Evolutionary conservation across 2,888 invertebrate genomes (phyloP).

Genomic region (Criorhina ranunculi): DNA sequence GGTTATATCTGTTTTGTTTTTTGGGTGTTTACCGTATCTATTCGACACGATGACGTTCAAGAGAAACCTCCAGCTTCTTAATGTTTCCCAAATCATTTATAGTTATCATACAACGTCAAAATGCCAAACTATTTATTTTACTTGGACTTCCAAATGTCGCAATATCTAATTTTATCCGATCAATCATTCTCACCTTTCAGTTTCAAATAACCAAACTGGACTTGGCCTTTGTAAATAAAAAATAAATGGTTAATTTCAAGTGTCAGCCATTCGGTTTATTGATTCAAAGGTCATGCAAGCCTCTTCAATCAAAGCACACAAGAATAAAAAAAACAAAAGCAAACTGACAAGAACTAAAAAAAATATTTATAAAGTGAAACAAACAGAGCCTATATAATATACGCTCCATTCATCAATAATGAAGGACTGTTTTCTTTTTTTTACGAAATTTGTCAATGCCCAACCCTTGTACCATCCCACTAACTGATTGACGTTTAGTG

Average conservation of each 20-base stretch:
- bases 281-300: neutral
- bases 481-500: constrained; percentile 16
- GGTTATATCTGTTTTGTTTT: too few species aligned
- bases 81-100: too few species aligned
- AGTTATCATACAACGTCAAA: too few species aligned
- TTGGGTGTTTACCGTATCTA: too few species aligned
- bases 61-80: too few species aligned
- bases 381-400: neutral
- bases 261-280: constrained; percentile 9
- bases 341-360: neutral
- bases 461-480: neutral
- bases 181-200: constrained; percentile 17
- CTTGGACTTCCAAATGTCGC: too few species aligned
- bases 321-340: neutral
- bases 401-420: constrained; percentile 6
- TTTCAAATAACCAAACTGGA: constrained; percentile 12
- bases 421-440: constrained; percentile 7
- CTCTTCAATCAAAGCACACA: constrained; percentile 1
- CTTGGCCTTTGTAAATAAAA: constrained; percentile 6
- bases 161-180: neutral
- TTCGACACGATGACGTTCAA: too few species aligned
- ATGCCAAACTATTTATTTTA: too few species aligned
- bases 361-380: neutral
- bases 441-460: neutral
- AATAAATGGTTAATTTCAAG: constrained; percentile 9